Percentiles rank a stretch among this genome's conserved stretches.
These are phyloP conservation scores for Andrena bucephala DNA, from an alignment of 2,888 invertebrate species.

Conservation along the genomic window DNA sequence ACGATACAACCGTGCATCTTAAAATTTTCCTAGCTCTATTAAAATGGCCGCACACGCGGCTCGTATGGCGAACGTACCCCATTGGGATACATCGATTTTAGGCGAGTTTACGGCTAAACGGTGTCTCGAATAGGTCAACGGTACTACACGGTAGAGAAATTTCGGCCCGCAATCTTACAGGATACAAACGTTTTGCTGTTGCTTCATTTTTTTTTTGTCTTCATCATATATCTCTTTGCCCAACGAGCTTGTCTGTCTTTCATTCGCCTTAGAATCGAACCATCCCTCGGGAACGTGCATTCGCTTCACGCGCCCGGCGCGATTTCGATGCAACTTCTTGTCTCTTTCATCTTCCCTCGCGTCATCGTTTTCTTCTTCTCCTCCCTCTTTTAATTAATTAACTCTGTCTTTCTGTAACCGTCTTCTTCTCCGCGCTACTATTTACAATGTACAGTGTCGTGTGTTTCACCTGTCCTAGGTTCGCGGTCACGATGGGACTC, in stretches of 20 bases:
- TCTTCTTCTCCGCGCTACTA: conserved; percentile 80
- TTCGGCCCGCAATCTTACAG: background rate
- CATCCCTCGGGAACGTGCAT: conserved; percentile 44
- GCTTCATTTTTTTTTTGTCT: too few relatives aligned
- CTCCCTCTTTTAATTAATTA: conserved; percentile 72
- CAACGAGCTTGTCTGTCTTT: background rate
- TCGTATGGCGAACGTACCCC: conserved; percentile 59
- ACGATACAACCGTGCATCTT: conserved; percentile 63
- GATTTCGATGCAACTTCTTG: conserved; percentile 75
- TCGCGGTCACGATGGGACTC: conserved; percentile 56
- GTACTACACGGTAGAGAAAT: background rate
- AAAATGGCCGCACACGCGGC: conserved; percentile 62
- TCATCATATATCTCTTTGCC: background rate
- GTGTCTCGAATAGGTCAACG: background rate
- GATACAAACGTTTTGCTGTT: conserved; percentile 2
- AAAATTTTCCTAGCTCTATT: conserved; percentile 63
- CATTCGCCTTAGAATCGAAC: conserved; percentile 30
- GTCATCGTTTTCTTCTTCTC: conserved; percentile 42
- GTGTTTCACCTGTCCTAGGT: conserved; percentile 80
- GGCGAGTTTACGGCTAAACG: conserved; percentile 2
- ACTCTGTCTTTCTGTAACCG: conserved; percentile 79
- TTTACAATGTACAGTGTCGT: conserved; percentile 84
- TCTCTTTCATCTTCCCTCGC: conserved; percentile 26
- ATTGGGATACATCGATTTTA: conserved; percentile 30
- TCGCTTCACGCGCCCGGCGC: conserved; percentile 65